A percentile compares a stretch with the other conserved stretches of the same genome.
phyloP scores from a whole-genome alignment of 2,113 vertebrate genomes.

The Bagarius yarrelli region DNA sequence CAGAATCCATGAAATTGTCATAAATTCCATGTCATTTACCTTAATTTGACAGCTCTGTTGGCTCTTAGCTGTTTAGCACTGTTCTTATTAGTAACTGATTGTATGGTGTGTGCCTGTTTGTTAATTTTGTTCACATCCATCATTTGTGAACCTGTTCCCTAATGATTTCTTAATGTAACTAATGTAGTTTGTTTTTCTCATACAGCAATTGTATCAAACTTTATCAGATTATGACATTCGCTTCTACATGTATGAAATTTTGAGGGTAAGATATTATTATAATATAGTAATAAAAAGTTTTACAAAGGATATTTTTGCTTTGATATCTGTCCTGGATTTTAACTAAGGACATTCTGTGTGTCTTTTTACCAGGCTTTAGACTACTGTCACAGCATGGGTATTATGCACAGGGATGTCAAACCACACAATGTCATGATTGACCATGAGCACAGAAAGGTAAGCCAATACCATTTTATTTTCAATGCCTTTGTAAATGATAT shows the following conservation, averaged over 20 bases:
- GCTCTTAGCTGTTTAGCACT: not conserved
- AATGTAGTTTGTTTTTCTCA: conserved; percentile 8
- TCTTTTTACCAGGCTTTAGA: conserved; percentile 64
- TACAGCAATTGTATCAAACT: conserved; percentile 84
- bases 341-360: not conserved
- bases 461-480: not conserved
- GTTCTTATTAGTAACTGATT: not conserved
- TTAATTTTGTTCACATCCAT: not conserved
- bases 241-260: conserved; percentile 88
- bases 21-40: no score
- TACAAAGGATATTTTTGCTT: not conserved
- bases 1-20: not conserved
- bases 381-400: conserved; percentile 84
- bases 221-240: conserved; percentile 85
- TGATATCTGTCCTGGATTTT: not conserved
- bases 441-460: conserved; percentile 85
- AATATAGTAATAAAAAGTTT: not conserved
- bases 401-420: conserved; percentile 87
- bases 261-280: conserved; percentile 71
- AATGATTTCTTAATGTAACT: not conserved
- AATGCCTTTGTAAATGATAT: not conserved
- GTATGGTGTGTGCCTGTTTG: not conserved
- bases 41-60: not conserved
- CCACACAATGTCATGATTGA: conserved; percentile 89
- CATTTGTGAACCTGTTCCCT: not conserved